A percentile compares a stretch with the other conserved stretches of the same genome.
Evolutionary conservation across 2,888 invertebrate species (phyloP).

Genomic region (Heteropelma amictum): DNA sequence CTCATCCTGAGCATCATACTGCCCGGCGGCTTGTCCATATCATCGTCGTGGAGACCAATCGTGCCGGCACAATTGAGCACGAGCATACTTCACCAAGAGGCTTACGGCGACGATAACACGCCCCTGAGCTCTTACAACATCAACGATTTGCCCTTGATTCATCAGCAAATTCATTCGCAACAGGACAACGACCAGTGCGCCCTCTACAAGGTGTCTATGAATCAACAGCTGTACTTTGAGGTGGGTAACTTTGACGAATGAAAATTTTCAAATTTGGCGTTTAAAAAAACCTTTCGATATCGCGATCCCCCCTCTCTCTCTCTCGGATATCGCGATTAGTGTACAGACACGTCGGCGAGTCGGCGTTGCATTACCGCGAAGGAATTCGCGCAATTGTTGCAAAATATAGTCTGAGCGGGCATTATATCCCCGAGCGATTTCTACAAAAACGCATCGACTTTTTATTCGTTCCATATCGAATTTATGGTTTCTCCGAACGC

Average conservation of each 20-base stretch:
- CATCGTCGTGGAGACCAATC: conserved; percentile 71
- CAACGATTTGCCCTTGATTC: conserved; percentile 58
- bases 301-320: too few species aligned
- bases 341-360: not conserved
- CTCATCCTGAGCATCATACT: conserved; percentile 52
- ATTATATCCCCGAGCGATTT: conserved; percentile 4
- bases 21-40: conserved; percentile 58
- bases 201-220: conserved; percentile 84
- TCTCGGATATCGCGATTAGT: too few species aligned
- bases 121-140: conserved; percentile 57
- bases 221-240: conserved; percentile 82
- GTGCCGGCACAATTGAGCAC: conserved; percentile 60
- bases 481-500: too few species aligned
- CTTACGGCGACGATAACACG: conserved; percentile 58
- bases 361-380: not conserved
- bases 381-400: conserved; percentile 29
- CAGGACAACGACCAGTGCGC: conserved; percentile 81
- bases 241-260: too few species aligned
- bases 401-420: conserved; percentile 27
- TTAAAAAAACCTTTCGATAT: not conserved
- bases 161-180: conserved; percentile 59
- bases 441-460: not conserved
- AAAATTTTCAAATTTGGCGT: too few species aligned
- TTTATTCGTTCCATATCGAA: too few species aligned
- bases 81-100: conserved; percentile 68